Base-by-base conservation (phyloP, 2,113 vertebrate species). In the Gambusia holbrooki region DNA sequence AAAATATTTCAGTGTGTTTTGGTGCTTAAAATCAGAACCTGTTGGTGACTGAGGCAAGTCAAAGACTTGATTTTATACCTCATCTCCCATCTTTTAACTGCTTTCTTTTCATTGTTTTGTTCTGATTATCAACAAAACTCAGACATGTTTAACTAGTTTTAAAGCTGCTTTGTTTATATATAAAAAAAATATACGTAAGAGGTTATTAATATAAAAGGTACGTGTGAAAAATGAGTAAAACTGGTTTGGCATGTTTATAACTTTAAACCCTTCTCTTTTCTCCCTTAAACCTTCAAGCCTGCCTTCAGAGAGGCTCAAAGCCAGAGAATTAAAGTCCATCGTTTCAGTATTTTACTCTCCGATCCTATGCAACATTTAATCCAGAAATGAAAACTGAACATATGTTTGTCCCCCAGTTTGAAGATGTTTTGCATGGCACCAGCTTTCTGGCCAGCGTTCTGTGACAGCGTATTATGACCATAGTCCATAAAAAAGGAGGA, bases 291-390 rank as follows among this genome's bases (percentile, higher is more conserved):
- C 71, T 82, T 76, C 73, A 33, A 62, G 61, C 29, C 70, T 86
- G 79, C 84, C 75, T 77, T 77, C 37, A 54, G 73, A 66, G 27
- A 28, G 29, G 30, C 73, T 81, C 74, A 48, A 66, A 82, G 32
- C 15, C 28, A 66, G 69, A 62, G 76, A 79, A 62, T 58, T n/a
- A 54, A 62, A 60, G 67, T 71, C 30, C 70, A 60, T 74, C 66
- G 54, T 66, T 84, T 89, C 81, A 88, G 74, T 75, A 84, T 90
- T 75, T 79, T 73, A 82, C 83, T 86, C 92, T 87, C 92, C 86
- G 81, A 95, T 95, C 94, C 97, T 98, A 98, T 98, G 97, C 97
- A 98, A 98, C 94, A 90, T 90, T 94, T 90, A 89, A 94, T 91
- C 95, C 94, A 89, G 63, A 87, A 87, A 91, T 85, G 92, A 92